Evolutionary conservation across 1,140 invertebrate genomes (phyloP).

Genomic region (Penaeus japonicus): DNA sequence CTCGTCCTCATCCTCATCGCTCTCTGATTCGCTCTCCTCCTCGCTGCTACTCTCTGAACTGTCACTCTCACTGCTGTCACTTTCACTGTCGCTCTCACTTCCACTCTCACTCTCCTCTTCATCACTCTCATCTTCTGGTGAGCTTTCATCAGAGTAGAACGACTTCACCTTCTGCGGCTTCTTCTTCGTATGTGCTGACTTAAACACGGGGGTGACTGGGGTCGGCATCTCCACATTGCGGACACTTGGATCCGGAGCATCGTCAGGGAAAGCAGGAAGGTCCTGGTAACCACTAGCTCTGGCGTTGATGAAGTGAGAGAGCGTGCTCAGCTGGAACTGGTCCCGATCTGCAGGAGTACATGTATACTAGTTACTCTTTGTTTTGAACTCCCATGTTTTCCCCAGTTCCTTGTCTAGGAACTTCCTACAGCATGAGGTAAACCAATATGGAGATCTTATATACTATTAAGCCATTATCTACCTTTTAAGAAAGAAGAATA

Average conservation of each 20-base stretch:
- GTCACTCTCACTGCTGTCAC: conserved; percentile 55
- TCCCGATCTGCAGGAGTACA: conserved; percentile 73
- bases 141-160: conserved; percentile 52
- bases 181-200: conserved; percentile 54
- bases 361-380: not conserved
- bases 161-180: conserved; percentile 63
- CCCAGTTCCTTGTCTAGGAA: not conserved
- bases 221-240: conserved; percentile 74
- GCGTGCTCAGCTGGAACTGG: conserved; percentile 90
- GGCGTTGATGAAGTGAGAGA: conserved; percentile 93
- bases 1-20: conserved; percentile 60
- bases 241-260: conserved; percentile 78
- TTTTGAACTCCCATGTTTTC: not conserved
- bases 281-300: conserved; percentile 86
- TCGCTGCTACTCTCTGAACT: conserved; percentile 57
- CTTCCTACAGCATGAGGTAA: not conserved
- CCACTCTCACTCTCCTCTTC: conserved; percentile 60
- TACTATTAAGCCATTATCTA: not conserved
- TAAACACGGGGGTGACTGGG: conserved; percentile 49
- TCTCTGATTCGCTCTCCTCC: conserved; percentile 60
- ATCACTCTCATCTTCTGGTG: conserved; percentile 60
- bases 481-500: not conserved
- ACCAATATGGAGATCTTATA: not conserved
- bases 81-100: conserved; percentile 56
- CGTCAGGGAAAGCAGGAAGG: conserved; percentile 84